Percentiles rank a stretch among this genome's conserved stretches.
Conservation (phyloP, 2,888 invertebrate species). For the Epirrhoe alternata region DNA sequence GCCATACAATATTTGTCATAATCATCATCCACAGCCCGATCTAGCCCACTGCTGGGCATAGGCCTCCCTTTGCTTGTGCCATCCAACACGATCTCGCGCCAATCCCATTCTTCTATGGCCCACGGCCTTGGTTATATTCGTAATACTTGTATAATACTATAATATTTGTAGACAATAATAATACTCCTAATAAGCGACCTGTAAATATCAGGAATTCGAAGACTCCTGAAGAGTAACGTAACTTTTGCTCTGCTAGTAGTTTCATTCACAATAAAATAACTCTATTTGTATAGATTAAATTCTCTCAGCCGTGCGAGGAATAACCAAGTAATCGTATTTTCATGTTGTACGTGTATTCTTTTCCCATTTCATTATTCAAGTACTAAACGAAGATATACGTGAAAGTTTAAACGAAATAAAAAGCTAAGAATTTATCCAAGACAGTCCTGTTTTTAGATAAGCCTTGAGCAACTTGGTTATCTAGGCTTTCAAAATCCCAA, state of each 20-base stretch:
- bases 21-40: no score
- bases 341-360: neutral
- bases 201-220: neutral
- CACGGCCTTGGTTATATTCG: no score
- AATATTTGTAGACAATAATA: neutral
- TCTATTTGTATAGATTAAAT: neutral
- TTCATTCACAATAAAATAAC: neutral
- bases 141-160: no score
- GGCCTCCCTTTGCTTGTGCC: no score
- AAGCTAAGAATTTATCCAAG: neutral
- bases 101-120: no score
- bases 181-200: neutral
- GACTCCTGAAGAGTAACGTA: neutral
- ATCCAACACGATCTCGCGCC: no score
- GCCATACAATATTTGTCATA: no score
- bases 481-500: no score
- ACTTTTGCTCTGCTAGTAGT: neutral
- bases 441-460: no score
- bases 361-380: neutral
- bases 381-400: neutral
- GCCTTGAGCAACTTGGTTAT: no score
- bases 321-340: neutral
- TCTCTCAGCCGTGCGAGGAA: neutral
- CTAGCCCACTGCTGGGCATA: no score
- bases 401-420: neutral